Base-by-base conservation (phyloP, 2,888 invertebrate species). In the Andrena bucephala region DNA sequence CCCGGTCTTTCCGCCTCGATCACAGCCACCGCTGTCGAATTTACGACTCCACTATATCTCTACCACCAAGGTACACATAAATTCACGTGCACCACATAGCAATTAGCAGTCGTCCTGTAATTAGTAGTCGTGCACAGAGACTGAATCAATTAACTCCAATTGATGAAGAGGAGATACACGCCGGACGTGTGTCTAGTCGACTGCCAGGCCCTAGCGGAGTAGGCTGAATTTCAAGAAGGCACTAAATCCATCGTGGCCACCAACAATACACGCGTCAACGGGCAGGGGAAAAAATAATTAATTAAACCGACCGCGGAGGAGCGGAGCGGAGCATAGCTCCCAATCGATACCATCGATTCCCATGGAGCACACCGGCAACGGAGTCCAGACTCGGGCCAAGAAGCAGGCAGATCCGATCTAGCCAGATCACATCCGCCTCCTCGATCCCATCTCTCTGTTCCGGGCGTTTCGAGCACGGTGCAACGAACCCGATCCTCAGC, bases 401-500 rank as follows among this genome's bases (percentile, higher is more conserved):
- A n/a, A 70, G 75, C 76, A 52, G 66, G 59, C 73, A 84, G 85
- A 84, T 84, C 80, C 54, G 84, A 84, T 84, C 84, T 84, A 84
- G 78, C 67, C 78, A 62, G 78, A 84, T 83, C 84, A 62, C 83
- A 83, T 84, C 85, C 84, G 84, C 84, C 84, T 84, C 57, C 85
- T 84, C 68, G 84, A 80, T 80, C 66, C 66, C 75, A 70, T 80
- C 84, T 75, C 72, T 2, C 60, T 69, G 84, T 80, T 84, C 84
- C 79, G 79, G 69, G 20, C 62, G 62, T 68, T 83, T 74, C 83
- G 77, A 83, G 69, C 24, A 31, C 68, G 84, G 88, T 84, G 88
- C 84, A 87, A 88, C 81, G 89, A 87, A 86, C 89, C 52, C 89
- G 76, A 59, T 79, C 63, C 70, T 27, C 68, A 31, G 71, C 82